Evolutionary conservation across 2,797 vertebrate species (phyloP), one percentile per base, ranked within the genome.

Genomic region (Lagodon rhomboides): DNA sequence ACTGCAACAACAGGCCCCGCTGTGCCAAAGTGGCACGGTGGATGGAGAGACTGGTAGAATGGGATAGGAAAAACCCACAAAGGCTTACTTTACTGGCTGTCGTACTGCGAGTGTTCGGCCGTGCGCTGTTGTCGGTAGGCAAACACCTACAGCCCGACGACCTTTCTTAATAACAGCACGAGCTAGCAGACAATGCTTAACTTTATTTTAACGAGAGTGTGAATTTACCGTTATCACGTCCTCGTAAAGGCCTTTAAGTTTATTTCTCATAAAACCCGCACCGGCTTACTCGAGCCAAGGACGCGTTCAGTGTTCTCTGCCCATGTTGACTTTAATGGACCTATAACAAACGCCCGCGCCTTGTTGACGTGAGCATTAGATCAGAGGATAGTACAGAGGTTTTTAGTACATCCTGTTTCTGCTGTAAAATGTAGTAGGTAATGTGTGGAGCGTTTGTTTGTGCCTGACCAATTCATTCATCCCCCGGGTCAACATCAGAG

Each of bases 11-110:
- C 90, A 87, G 82, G 86, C 64, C 62, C 38, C 43, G 0, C 59
- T 4, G 2, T 91, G 92, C 93, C 94, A 93, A 73, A 59, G 85
- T 77, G 79, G 86, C 76, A 68, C 53, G 1, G 4, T 55, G 75
- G 76, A 85, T 44, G 77, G 68, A 78, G 73, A 79, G 69, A 77
- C 85, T 75, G 86, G 79, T 70, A 73, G 79, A 88, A 86, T 77
- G 64, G 78, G 83, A 75, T 44, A 69, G 72, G 30, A 76, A 77
- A 85, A 80, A 64, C 23, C 75, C 69, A 77, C 68, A 89, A 85
- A 83, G 56, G 62, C 77, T 76, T 70, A 86, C 64, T 80, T 77
- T 65, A 73, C 76, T 65, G 75, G 38, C 56, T 71, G 75, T 60
- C 50, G 56, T 17, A 3, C 53, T 18, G 38, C 47, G 56, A 53